Evolutionary conservation across 2,113 vertebrate genomes (phyloP), one percentile per base, ranked within the genome.

Genomic region (Prochilodus magdalenae): DNA sequence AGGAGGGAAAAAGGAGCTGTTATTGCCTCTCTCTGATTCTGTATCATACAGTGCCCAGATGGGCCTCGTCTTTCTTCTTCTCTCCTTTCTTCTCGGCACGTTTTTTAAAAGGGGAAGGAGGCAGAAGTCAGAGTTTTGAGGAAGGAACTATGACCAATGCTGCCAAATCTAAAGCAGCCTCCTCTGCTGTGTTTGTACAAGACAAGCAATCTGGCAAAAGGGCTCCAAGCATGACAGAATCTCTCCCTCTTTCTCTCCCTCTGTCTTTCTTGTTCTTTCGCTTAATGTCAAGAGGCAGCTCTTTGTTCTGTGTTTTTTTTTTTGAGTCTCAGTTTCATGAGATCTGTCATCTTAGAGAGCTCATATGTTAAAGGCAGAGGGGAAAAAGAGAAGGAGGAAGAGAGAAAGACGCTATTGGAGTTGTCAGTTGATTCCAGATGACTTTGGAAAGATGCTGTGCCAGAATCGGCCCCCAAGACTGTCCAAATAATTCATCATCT

Each of bases 1-100:
- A 55, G 30, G 30, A 26, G 16, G 36, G 65, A 24, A 40, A 67
- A 27, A 18, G 4, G 40, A 85, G 82, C 90, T 88, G 92, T 94
- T 92, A 93, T 92, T 92, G 90, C 86, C 85, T 83, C 83, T 84
- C 89, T 93, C 90, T 92, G 92, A 93, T 92, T 93, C 89, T 75
- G 85, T 91, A 90, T 92, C 92, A 88, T 83, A 91, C 88, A 63
- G 91, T 14, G 89, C 88, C 65, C 90, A 91, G 90, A 91, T 88
- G 78, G 82, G 86, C 89, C 91, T 87, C 85, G 76, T 90, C 86
- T 88, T 86, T 92, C 90, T 92, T 89, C 90, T 92, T 81, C 87
- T 71, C 75, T 80, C 84, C 87, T 91, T 83, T 86, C 90, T 89
- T 90, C 90, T 89, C 90, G 3, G 29, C 65, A 36, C n/a, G n/a